phyloP scores from a whole-genome alignment of 2,113 vertebrate species.

The Archocentrus centrarchus region DNA sequence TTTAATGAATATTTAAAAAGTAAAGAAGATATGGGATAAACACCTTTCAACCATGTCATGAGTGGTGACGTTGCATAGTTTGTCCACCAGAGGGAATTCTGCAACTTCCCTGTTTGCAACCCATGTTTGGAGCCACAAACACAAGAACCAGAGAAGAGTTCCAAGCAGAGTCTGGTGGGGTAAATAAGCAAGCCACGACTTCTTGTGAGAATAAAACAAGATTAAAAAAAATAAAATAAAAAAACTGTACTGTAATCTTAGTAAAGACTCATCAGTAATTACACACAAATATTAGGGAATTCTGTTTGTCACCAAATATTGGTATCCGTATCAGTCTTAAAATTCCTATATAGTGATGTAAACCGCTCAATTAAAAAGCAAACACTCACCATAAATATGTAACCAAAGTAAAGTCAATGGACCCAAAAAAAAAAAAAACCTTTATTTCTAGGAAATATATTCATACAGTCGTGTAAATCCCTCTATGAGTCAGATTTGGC shows the following conservation, averaged over 20 bases:
- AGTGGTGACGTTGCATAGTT: neutral
- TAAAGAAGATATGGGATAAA: neutral
- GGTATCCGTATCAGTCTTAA: too few species aligned
- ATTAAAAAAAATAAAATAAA: too few species aligned
- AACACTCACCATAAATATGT: too few species aligned
- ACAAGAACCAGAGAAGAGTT: neutral
- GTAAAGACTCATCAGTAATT: too few species aligned
- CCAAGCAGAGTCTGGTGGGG: too few species aligned
- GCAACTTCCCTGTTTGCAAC: neutral
- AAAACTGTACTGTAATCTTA: too few species aligned
- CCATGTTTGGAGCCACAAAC: neutral
- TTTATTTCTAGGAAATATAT: conserved; percentile 15
- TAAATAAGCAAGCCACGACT: too few species aligned
- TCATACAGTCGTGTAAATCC: neutral
- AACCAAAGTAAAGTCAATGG: neutral
- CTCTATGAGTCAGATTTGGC: neutral
- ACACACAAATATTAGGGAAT: too few species aligned
- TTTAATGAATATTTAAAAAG: neutral
- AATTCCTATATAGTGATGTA: too few species aligned
- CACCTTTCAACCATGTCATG: neutral
- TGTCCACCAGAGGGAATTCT: neutral
- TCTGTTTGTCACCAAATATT: too few species aligned
- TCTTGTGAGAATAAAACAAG: too few species aligned
- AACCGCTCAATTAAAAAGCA: too few species aligned
- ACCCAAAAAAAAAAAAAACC: neutral